These are phyloP conservation scores for Propsilocerus akamusi DNA, from an alignment of 1,140 invertebrate genomes.

Conservation along the genomic window DNA sequence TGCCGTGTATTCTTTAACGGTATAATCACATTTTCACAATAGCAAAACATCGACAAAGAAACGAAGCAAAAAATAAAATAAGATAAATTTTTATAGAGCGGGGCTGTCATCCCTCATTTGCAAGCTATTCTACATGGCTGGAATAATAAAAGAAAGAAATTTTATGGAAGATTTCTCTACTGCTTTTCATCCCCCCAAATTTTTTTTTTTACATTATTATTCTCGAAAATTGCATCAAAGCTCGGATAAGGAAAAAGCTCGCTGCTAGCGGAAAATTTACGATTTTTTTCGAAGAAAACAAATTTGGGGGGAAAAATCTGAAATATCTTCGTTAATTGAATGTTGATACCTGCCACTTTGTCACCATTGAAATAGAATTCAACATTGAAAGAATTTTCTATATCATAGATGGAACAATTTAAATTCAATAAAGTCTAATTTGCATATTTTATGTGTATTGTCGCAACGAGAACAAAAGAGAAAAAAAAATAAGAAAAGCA, in stretches of 20 bases:
- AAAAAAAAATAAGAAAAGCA: too few relatives aligned
- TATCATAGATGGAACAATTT: not conserved
- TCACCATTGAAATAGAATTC: too few relatives aligned
- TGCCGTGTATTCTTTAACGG: not conserved
- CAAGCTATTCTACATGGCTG: not conserved
- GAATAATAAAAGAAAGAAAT: not conserved
- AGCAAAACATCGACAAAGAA: not conserved
- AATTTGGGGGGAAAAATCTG: not conserved
- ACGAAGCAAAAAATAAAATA: not conserved
- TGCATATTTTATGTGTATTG: conserved; percentile 3
- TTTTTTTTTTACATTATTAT: not conserved
- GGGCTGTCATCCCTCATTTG: conserved; percentile 1
- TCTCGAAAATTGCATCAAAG: too few relatives aligned
- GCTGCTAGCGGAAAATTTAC: too few relatives aligned
- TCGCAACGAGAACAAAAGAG: too few relatives aligned
- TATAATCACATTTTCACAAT: not conserved
- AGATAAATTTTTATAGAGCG: not conserved
- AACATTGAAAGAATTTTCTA: too few relatives aligned
- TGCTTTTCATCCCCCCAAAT: not conserved
- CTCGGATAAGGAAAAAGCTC: too few relatives aligned
- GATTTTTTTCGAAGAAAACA: too few relatives aligned
- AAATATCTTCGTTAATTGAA: conserved; percentile 4
- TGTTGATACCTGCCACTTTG: not conserved
- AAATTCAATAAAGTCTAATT: conserved; percentile 2
- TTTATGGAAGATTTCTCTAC: not conserved